Evolutionary conservation across 2,888 invertebrate species (phyloP), one percentile per base, ranked within the genome.

Genomic region (Melanostoma mellinum): DNA sequence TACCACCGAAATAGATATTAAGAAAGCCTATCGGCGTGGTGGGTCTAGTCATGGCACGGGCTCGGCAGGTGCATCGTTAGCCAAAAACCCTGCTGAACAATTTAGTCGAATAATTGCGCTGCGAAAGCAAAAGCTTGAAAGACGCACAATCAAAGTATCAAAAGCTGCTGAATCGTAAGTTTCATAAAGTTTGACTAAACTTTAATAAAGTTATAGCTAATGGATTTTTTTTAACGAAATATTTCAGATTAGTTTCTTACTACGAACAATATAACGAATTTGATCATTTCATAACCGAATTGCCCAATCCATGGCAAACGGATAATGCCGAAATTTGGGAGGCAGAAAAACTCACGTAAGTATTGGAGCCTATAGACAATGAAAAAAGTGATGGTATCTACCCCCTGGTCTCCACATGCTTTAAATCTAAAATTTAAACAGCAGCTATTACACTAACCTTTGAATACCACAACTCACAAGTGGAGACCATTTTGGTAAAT

Each of bases 291-390:
- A 94, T 99, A 85, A 97, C 97, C 6, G 99, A 99, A 91, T 95
- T 96, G 90, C 95, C 97, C 46, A 99, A 99, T 93, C 99, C 99
- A 0, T 99, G 99, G 99, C 94, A 97, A 87, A 95, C 96, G 38
- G 99, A 99, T 89, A 98, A 95, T 90, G 95, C 96, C 2, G 99
- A 99, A 89, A 95, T 97, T 90, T 99, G 99, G 99, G 99, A 99
- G 88, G 96, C 96, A 90, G 99, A 99, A 91, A 97, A 95, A 91
- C 94, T 95, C 89, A 95, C 96, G 96, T 97, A 91, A 92, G 92
- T 74, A 20, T 20, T 20, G 20, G 20, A 20, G 20, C 20, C 20
- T 1, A 20, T 1, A 20, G 20, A 20, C 20, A 20, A 20, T 20
- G 20, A 20, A 1, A 20, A 20, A 20, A 20, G 1, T 20, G 20